These are phyloP conservation scores for Perithous albicinctus DNA, from an alignment of 2,888 invertebrate species.

Conservation along the genomic window DNA sequence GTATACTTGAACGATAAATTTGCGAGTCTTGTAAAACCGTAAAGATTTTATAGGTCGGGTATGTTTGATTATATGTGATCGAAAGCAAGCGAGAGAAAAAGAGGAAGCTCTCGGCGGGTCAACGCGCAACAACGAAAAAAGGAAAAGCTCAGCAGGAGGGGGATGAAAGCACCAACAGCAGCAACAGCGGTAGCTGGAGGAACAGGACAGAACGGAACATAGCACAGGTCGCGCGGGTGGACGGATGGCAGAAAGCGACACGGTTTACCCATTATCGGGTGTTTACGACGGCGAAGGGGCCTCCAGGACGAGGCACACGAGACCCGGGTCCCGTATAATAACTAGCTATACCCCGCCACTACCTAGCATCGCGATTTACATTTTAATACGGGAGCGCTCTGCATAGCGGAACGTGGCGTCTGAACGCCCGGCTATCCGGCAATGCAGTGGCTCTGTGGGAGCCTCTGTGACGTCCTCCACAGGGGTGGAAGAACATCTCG, in stretches of 20 bases:
- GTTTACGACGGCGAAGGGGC: slow-evolving; percentile 74
- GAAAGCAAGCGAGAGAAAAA: slow-evolving; percentile 1
- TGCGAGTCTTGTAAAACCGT: background rate
- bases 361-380: slow-evolving; percentile 75
- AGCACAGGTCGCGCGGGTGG: slow-evolving; percentile 64
- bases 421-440: slow-evolving; percentile 59
- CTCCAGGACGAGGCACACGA: slow-evolving; percentile 46
- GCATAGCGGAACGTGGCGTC: slow-evolving; percentile 74
- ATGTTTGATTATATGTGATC: background rate
- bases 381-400: slow-evolving; percentile 78
- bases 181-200: background rate
- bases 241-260: slow-evolving; percentile 73
- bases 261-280: slow-evolving; percentile 81
- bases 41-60: background rate
- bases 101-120: slow-evolving; percentile 2
- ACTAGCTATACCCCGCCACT: slow-evolving; percentile 74
- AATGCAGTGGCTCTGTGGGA: slow-evolving; percentile 14
- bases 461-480: slow-evolving; percentile 2
- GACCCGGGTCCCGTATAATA: slow-evolving; percentile 77
- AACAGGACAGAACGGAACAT: slow-evolving; percentile 19
- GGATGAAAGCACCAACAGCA: slow-evolving; percentile 17
- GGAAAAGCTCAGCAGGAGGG: slow-evolving; percentile 30
- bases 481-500: slow-evolving; percentile 20
- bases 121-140: slow-evolving; percentile 2
- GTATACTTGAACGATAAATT: too few relatives aligned